Evolutionary conservation across 2,113 vertebrate species (phyloP), one percentile per base, ranked within the genome.

Genomic region (Parus major): DNA sequence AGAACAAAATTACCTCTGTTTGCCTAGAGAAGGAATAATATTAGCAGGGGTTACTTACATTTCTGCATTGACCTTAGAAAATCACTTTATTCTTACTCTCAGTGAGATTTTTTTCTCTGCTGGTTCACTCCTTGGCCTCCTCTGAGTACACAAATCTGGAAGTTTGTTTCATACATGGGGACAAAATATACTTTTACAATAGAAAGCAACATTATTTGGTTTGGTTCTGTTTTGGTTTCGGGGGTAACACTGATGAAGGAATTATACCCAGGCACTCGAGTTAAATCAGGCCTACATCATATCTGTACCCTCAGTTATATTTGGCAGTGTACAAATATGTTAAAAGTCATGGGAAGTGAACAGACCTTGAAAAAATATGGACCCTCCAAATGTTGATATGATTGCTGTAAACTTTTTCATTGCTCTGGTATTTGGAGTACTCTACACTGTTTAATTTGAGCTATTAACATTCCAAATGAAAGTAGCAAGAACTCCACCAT

Each of bases 401-500:
- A 68, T 64, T 93, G 85, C 79, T 96, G 72, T 94, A 95, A 93
- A 96, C 93, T 82, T 92, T 92, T 96, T 96, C 93, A 64, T 86
- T 90, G 88, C 90, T 93, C 84, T 94, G 95, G 92, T 90, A 94
- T 96, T 96, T 95, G 72, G 92, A 95, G 76, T 93, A 90, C 85
- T 86, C 94, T 59, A 42, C 79, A 78, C 60, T 97, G 96, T 96
- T 97, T 96, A 96, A 96, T 94, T 90, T 88, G 85, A 69, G 85
- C 93, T 82, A 93, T 96, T 96, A 95, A 97, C 94, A 88, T 96
- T 96, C 93, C 96, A 94, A 85, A 95, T 66, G 79, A 71, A 97
- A 95, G 94, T 56, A 94, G 79, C 79, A 92, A 96, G 90, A 86
- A 78, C 88, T 88, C 47, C 47, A 88, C 90, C 49, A 27, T 46